Conservation (phyloP, 2,113 vertebrate genomes). For the Pseudopodoces humilis region DNA sequence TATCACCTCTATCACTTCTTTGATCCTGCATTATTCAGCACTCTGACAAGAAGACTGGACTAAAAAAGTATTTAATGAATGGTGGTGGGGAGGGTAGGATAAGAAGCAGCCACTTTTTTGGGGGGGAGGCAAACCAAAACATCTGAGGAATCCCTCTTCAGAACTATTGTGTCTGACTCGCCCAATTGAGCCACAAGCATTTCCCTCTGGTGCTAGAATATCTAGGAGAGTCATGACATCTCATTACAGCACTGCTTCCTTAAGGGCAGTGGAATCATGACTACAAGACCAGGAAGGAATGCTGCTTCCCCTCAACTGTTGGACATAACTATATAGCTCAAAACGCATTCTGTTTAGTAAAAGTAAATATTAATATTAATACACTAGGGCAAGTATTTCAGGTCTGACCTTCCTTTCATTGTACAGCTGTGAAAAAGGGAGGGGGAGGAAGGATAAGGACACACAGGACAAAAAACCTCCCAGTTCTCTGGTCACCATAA, state of each 20-base stretch:
- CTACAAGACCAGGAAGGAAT: neutral
- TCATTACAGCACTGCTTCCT: neutral
- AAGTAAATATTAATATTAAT: neutral
- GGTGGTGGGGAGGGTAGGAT: neutral
- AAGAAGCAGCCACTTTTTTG: neutral
- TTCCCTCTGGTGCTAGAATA: neutral
- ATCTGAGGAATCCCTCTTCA: neutral
- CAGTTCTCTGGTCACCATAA: neutral
- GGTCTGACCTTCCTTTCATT: neutral
- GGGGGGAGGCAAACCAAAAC: neutral
- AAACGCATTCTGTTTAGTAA: neutral
- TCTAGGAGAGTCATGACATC: neutral
- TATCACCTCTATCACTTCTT: neutral
- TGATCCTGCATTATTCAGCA: neutral
- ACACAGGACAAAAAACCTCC: accelerated
- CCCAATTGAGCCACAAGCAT: neutral
- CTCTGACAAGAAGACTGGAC: neutral
- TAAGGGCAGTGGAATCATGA: neutral
- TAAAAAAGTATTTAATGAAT: neutral
- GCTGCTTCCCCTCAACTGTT: neutral
- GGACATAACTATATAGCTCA: neutral
- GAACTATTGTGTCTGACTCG: neutral
- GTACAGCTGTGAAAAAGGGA: neutral
- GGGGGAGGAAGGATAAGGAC: neutral
- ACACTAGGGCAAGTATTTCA: neutral